These are phyloP conservation scores for Formicarius rufipectus DNA, from an alignment of 2,113 vertebrate genomes.

Conservation along the genomic window DNA sequence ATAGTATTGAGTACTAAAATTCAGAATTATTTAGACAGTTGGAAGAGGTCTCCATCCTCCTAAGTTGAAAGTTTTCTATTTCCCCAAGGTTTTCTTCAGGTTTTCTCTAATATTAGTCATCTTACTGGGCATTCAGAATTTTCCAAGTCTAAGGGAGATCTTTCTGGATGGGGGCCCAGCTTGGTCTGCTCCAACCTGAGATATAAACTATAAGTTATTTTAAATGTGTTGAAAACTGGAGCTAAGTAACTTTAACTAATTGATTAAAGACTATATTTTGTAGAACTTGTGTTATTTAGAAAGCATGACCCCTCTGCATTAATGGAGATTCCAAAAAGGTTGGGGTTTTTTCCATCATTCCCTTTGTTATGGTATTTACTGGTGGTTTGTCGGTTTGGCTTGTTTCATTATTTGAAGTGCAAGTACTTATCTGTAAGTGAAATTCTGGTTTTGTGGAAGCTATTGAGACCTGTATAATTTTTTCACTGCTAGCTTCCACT, in stretches of 20 bases:
- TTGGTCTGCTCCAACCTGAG: not conserved
- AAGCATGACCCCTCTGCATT: not conserved
- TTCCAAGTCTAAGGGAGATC: not conserved
- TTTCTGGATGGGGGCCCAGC: not conserved
- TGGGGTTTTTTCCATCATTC: not conserved
- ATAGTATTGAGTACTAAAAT: not conserved
- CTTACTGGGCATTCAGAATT: not conserved
- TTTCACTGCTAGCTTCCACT: not conserved
- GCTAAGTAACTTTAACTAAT: not conserved
- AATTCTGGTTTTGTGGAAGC: not conserved
- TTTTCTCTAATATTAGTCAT: not conserved
- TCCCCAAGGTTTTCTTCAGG: not conserved
- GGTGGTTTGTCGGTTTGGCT: not conserved
- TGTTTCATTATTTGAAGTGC: not conserved
- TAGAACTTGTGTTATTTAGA: not conserved
- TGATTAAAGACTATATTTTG: not conserved
- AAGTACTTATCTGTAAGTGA: not conserved
- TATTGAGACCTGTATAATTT: not conserved
- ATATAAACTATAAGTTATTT: not conserved
- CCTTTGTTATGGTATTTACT: not conserved
- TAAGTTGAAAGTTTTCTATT: not conserved
- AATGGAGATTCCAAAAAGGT: not conserved
- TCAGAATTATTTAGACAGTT: not conserved
- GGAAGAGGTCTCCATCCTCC: not conserved
- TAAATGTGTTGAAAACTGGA: not conserved